phyloP scores from a whole-genome alignment of 2,113 vertebrate genomes.

The Eurystomus gularis region DNA sequence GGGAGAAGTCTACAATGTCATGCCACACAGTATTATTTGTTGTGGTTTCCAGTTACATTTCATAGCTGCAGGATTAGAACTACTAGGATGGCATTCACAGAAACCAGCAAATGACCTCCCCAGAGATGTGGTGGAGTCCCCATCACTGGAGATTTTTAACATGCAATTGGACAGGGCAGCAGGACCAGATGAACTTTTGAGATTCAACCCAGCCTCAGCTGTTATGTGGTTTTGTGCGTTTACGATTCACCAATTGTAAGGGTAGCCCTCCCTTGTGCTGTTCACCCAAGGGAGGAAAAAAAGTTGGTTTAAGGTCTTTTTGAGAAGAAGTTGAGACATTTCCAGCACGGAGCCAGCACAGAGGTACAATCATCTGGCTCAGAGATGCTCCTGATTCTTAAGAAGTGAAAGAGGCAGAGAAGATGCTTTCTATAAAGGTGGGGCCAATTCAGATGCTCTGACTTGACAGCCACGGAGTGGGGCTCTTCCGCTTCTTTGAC shows the following conservation, averaged over 20 bases:
- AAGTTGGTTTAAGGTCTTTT: not conserved
- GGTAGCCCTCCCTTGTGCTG: too few relatives aligned
- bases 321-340: not conserved
- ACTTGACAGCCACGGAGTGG: not conserved
- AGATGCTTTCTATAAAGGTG: not conserved
- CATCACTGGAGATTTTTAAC: not conserved
- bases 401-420: not conserved
- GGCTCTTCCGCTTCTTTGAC: not conserved
- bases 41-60: not conserved
- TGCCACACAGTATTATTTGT: not conserved
- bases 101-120: not conserved
- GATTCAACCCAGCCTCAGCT: not conserved
- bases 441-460: fast-evolving
- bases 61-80: not conserved
- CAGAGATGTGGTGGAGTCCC: not conserved
- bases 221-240: not conserved
- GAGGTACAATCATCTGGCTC: not conserved
- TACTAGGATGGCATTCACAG: not conserved
- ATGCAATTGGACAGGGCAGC: fast-evolving
- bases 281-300: not conserved
- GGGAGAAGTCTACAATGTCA: not conserved
- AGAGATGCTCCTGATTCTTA: not conserved
- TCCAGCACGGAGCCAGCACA: not conserved
- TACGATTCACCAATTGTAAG: fast-evolving
- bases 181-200: not conserved